These are phyloP conservation scores for Tinea semifulvella DNA, from an alignment of 2,888 invertebrate genomes.

Conservation along the genomic window DNA sequence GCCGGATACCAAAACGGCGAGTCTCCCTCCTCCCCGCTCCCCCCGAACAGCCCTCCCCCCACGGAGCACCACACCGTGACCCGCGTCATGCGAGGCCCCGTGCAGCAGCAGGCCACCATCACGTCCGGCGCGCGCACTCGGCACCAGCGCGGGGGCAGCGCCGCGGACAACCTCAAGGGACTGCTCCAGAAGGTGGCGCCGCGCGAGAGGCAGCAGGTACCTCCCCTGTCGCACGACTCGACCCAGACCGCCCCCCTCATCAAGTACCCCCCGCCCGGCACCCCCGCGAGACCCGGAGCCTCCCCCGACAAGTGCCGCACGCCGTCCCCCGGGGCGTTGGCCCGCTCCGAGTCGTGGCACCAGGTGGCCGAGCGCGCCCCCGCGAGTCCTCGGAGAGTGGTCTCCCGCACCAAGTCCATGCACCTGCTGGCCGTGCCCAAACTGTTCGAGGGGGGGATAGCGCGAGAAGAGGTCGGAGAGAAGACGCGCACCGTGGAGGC, in stretches of 20 bases:
- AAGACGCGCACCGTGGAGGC: slow-evolving; percentile 80
- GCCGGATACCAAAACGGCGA: slow-evolving; percentile 24
- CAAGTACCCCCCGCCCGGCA: slow-evolving; percentile 15
- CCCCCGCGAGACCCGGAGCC: slow-evolving; percentile 9
- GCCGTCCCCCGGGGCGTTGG: slow-evolving; percentile 42
- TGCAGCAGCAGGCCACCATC: slow-evolving; percentile 76
- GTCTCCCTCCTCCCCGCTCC: slow-evolving; percentile 26
- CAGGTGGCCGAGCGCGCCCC: slow-evolving; percentile 55
- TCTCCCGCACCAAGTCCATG: slow-evolving; percentile 75
- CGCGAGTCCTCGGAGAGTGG: slow-evolving; percentile 50
- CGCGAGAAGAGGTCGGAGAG: slow-evolving; percentile 71
- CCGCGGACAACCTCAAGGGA: slow-evolving; percentile 57
- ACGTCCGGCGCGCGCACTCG: slow-evolving; percentile 65
- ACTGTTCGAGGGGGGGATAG: slow-evolving; percentile 82
- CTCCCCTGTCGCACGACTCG: slow-evolving; percentile 21
- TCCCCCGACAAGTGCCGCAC: slow-evolving; percentile 21
- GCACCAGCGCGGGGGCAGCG: slow-evolving; percentile 62
- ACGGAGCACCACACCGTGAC: slow-evolving; percentile 71
- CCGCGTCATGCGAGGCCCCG: slow-evolving; percentile 80
- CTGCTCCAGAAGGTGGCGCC: slow-evolving; percentile 64
- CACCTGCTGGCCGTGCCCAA: slow-evolving; percentile 79
- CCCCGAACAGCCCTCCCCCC: slow-evolving; percentile 41
- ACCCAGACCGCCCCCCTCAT: slow-evolving; percentile 28
- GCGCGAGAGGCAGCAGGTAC: slow-evolving; percentile 31
- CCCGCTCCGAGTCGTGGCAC: slow-evolving; percentile 85